Conservation (phyloP, 2,113 vertebrate species). For the Tursiops truncatus region DNA sequence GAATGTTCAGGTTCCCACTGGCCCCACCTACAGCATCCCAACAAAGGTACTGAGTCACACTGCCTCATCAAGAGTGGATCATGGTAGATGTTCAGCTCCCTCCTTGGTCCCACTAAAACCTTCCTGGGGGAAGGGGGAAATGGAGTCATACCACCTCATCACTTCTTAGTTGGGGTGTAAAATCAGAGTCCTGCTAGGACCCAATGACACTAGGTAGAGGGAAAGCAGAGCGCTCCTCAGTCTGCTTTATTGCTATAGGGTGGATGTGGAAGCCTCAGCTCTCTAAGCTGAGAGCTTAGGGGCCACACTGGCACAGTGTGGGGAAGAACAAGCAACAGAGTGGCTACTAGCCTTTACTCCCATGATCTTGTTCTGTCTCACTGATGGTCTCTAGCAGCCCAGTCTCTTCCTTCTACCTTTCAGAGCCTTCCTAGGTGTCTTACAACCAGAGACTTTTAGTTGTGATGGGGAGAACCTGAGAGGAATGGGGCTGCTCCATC, state of each 20-base stretch:
- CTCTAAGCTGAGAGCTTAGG: background rate
- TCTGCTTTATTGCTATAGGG: background rate
- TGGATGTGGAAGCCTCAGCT: background rate
- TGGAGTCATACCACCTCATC: background rate
- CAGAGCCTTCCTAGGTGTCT: background rate
- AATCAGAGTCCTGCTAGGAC: background rate
- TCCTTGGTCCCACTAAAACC: background rate
- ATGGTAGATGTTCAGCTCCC: background rate
- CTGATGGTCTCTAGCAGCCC: background rate
- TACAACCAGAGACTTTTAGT: background rate
- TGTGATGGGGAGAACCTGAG: background rate
- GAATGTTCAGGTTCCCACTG: background rate
- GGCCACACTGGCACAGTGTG: fast-evolving
- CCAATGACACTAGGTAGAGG: background rate
- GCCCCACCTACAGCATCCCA: background rate
- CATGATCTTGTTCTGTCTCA: too few species aligned
- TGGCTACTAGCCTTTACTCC: background rate
- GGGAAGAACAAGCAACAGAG: background rate
- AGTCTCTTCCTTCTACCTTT: background rate
- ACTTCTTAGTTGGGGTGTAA: background rate
- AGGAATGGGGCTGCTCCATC: background rate
- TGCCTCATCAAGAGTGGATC: background rate
- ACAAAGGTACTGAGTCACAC: background rate
- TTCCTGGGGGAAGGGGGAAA: background rate
- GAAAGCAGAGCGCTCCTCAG: background rate